These are phyloP conservation scores for Prionchulus punctatus DNA, from an alignment of 2,888 invertebrate genomes.

Conservation along the genomic window DNA sequence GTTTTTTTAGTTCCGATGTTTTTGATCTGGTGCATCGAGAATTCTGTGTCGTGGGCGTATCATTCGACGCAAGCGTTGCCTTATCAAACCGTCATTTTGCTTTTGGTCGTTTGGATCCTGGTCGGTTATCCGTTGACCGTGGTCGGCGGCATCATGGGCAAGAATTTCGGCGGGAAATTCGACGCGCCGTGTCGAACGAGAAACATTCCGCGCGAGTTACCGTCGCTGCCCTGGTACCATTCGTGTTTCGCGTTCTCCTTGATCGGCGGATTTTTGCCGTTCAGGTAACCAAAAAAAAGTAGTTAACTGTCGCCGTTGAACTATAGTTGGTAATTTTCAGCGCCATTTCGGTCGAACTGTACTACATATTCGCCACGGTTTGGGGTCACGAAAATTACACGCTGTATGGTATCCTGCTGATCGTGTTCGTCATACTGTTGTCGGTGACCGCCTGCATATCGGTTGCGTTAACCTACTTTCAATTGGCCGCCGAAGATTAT, in stretches of 20 bases:
- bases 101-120: conserved; percentile 39
- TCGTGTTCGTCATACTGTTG: conserved; percentile 39
- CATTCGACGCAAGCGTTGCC: conserved; percentile 41
- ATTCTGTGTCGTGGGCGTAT: conserved; percentile 40
- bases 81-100: conserved; percentile 37
- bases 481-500: conserved; percentile 40
- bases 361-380: conserved; percentile 42
- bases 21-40: conserved; percentile 39
- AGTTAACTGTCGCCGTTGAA: too few relatives aligned
- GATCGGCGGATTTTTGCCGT: conserved; percentile 41
- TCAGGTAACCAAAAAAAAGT: conserved; percentile 37
- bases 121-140: conserved; percentile 42
- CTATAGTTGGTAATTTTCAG: conserved; percentile 29
- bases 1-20: conserved; percentile 37
- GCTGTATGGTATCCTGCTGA: conserved; percentile 39
- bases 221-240: conserved; percentile 37
- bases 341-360: conserved; percentile 41
- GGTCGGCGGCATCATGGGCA: conserved; percentile 40
- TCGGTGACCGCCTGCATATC: conserved; percentile 41
- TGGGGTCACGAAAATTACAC: conserved; percentile 43
- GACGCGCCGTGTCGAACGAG: conserved; percentile 41
- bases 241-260: conserved; percentile 36
- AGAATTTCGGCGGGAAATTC: conserved; percentile 36
- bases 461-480: conserved; percentile 41
- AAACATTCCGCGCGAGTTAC: conserved; percentile 40